Percentiles rank a stretch among this genome's conserved stretches.
Evolutionary conservation across 2,113 vertebrate species (phyloP).

Genomic region (Caloenas nicobarica): DNA sequence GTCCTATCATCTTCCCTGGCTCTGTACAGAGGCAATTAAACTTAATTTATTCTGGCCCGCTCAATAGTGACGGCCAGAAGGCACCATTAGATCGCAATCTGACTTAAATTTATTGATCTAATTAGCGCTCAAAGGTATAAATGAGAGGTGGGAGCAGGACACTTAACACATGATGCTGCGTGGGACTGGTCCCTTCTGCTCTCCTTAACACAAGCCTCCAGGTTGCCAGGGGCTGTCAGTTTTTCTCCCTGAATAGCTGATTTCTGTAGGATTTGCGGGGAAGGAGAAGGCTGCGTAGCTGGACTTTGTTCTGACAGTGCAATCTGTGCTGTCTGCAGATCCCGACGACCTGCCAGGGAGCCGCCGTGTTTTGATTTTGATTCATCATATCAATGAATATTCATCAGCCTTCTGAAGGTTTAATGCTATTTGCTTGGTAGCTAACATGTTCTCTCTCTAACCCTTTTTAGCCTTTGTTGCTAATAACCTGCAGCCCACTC

Average conservation of each 20-base stretch:
- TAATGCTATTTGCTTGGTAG: constrained; percentile 26
- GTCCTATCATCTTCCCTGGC: background rate
- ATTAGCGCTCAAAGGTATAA: constrained; percentile 35
- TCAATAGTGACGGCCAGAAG: constrained; percentile 40
- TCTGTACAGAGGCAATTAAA: constrained; percentile 23
- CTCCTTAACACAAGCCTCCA: background rate
- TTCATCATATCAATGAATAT: constrained; percentile 40
- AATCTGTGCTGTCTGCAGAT: background rate
- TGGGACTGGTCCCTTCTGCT: constrained; percentile 19
- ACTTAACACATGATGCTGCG: background rate
- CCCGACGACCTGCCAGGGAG: background rate
- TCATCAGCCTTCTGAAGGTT: constrained; percentile 37
- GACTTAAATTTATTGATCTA: constrained; percentile 49
- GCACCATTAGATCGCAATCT: constrained; percentile 38
- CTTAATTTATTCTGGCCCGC: background rate
- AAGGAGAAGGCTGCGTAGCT: background rate
- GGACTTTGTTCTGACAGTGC: background rate
- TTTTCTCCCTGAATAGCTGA: background rate
- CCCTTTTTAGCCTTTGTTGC: constrained; percentile 17
- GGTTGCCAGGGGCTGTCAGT: background rate
- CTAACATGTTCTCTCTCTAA: background rate
- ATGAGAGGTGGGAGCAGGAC: background rate
- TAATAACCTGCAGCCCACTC: constrained; percentile 25
- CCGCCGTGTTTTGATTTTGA: constrained; percentile 14
- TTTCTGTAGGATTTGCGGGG: constrained; percentile 16